These are phyloP conservation scores for Nomia melanderi DNA, from an alignment of 1,140 invertebrate genomes.

Conservation along the genomic window DNA sequence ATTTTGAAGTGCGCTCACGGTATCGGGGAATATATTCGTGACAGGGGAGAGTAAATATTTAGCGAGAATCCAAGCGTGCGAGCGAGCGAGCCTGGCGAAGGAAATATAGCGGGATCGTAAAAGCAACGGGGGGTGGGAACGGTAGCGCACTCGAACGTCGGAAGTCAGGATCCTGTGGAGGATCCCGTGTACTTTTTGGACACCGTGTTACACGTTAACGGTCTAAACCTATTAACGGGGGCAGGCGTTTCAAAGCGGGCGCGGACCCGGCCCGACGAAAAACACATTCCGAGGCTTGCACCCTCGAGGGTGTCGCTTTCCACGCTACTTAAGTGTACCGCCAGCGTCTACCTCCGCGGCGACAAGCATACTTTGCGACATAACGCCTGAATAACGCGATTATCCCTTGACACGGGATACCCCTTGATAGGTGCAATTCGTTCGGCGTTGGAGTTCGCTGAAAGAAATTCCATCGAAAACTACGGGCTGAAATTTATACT, in stretches of 20 bases:
- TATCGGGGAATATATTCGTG: not conserved
- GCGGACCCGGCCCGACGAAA: not conserved
- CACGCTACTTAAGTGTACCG: not conserved
- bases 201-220: not conserved
- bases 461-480: no score
- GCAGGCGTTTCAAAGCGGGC: not conserved
- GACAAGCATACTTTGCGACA: not conserved
- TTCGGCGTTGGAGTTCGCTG: no score
- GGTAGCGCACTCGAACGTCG: not conserved
- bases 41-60: not conserved
- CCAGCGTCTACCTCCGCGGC: not conserved
- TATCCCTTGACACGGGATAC: no score
- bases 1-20: not conserved
- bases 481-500: no score
- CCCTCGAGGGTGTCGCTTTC: constrained; percentile 1
- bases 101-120: not conserved
- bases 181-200: not conserved
- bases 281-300: not conserved
- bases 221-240: not conserved
- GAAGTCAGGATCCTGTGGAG: not conserved
- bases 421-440: no score
- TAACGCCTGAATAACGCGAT: not conserved
- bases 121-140: not conserved
- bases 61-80: not conserved
- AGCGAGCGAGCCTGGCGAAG: not conserved